Percentiles rank a stretch among this genome's conserved stretches.
These are phyloP conservation scores for Syncerus caffer DNA, from an alignment of 2,797 vertebrate genomes.

Conservation along the genomic window DNA sequence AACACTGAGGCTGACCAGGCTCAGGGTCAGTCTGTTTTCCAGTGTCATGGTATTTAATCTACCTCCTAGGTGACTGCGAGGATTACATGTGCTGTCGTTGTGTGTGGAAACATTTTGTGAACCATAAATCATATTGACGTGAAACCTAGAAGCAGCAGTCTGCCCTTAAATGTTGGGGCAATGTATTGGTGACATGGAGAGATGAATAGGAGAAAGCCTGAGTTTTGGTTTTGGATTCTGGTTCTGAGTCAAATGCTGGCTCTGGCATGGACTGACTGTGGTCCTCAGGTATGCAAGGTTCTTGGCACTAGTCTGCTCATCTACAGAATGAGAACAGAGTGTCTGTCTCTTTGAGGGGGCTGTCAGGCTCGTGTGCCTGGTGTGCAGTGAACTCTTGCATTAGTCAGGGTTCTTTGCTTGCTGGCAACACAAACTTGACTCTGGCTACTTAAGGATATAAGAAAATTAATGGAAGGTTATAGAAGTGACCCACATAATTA, in stretches of 20 bases:
- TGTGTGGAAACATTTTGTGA: neutral
- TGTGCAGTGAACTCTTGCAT: neutral
- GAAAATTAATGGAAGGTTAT: neutral
- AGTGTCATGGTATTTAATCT: neutral
- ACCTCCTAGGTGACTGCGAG: neutral
- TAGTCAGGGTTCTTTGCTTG: neutral
- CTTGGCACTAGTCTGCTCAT: neutral
- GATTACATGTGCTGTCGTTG: neutral
- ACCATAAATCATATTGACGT: neutral
- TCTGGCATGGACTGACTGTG: neutral
- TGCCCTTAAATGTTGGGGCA: neutral
- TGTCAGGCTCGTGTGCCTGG: neutral
- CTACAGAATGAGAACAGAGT: neutral
- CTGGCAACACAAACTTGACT: neutral
- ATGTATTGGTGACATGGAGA: neutral
- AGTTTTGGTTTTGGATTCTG: neutral
- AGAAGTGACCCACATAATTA: neutral
- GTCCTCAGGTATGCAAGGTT: neutral
- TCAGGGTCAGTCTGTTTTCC: neutral
- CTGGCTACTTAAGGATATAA: neutral
- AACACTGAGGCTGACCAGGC: neutral
- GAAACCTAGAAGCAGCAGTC: neutral
- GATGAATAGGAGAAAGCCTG: neutral
- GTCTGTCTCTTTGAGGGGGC: neutral
- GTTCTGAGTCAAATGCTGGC: neutral